Evolutionary conservation across 92 coral and sea anemone species (phyloP).

Genomic region (Plumapathes pennacea): DNA sequence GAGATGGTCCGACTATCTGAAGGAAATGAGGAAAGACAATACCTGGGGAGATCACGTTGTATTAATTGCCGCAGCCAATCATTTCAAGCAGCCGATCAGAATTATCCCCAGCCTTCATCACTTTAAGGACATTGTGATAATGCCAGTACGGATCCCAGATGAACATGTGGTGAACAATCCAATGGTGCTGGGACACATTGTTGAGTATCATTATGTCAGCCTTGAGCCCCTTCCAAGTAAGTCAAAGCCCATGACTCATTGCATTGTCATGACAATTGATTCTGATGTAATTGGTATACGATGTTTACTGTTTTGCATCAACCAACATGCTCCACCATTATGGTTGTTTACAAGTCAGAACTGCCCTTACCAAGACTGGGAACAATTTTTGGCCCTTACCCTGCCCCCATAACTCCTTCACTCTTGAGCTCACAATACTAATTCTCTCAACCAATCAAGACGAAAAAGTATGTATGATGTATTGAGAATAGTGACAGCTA

Average conservation of each 20-base stretch:
- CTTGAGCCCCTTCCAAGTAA: conserved; percentile 1
- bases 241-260: too few species aligned
- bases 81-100: neutral
- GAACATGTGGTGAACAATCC: neutral
- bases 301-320: neutral
- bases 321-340: too few species aligned
- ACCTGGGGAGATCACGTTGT: conserved; percentile 28
- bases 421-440: too few species aligned
- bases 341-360: too few species aligned
- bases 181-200: conserved; percentile 23
- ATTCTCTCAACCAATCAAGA: too few species aligned
- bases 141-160: conserved; percentile 1
- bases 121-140: neutral
- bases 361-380: too few species aligned
- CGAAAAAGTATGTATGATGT: too few species aligned
- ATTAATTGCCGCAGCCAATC: conserved; percentile 14
- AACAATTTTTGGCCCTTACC: too few species aligned
- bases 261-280: neutral
- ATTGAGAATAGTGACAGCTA: too few species aligned
- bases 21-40: conserved; percentile 1
- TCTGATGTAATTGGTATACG: neutral
- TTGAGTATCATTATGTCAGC: conserved; percentile 28
- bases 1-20: conserved; percentile 13
- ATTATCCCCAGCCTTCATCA: conserved; percentile 8
- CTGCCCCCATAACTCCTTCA: too few species aligned